These are phyloP conservation scores for Porites cylindrica DNA, from an alignment of 92 coral and sea anemone species.

Conservation along the genomic window DNA sequence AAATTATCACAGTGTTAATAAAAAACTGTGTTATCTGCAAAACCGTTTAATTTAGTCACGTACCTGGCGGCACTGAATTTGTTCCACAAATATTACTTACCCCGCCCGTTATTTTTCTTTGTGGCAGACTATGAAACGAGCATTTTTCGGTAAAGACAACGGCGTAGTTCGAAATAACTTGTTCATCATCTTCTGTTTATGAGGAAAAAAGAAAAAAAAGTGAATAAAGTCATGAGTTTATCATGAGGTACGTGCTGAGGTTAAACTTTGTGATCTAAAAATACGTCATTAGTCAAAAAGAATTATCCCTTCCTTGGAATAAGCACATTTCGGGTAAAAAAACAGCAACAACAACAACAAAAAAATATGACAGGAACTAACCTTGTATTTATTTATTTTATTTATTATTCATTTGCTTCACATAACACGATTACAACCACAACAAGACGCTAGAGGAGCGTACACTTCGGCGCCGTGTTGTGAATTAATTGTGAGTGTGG, in stretches of 20 bases:
- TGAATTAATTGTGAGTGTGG: too few relatives aligned
- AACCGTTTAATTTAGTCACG: not conserved
- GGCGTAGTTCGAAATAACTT: slow-evolving; percentile 11
- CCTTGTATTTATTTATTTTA: not conserved
- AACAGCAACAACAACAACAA: too few relatives aligned
- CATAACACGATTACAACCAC: too few relatives aligned
- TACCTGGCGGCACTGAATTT: not conserved
- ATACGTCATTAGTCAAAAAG: too few relatives aligned
- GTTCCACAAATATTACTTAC: not conserved
- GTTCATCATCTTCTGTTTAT: not conserved
- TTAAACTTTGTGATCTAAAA: too few relatives aligned
- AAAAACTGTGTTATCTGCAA: not conserved
- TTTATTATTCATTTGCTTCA: not conserved
- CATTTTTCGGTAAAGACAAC: not conserved
- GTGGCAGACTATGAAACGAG: not conserved
- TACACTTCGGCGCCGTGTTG: too few relatives aligned
- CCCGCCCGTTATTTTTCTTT: not conserved
- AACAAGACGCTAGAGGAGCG: too few relatives aligned
- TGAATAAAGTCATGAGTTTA: not conserved
- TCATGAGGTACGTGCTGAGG: too few relatives aligned
- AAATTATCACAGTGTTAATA: not conserved
- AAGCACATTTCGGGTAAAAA: too few relatives aligned
- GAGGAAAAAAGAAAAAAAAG: not conserved
- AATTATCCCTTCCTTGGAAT: too few relatives aligned
- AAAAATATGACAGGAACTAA: too few relatives aligned